Percentiles rank a stretch among this genome's conserved stretches.
Evolutionary conservation across 2,113 vertebrate genomes (phyloP).

Genomic region (Chlorodrepanis virens): DNA sequence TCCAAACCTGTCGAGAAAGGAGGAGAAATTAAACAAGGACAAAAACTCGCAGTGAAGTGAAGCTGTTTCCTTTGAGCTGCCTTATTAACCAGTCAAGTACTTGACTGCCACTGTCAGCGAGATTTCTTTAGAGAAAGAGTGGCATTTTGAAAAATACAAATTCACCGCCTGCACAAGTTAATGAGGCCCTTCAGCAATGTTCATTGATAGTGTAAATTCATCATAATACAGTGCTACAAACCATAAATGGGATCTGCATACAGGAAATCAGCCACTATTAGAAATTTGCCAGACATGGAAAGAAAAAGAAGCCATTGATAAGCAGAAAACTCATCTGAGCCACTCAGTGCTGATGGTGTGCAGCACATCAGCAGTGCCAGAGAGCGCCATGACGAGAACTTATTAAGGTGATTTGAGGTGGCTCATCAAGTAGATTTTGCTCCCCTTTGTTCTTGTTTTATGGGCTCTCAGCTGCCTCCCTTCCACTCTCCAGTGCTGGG

Average conservation of each 20-base stretch:
- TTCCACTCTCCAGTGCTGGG: not conserved
- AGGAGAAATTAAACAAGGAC: slow-evolving; percentile 62
- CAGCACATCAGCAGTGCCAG: slow-evolving; percentile 12
- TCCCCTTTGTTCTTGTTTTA: not conserved
- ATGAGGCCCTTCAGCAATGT: slow-evolving; percentile 68
- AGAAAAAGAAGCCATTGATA: slow-evolving; percentile 62
- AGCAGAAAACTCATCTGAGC: slow-evolving; percentile 60
- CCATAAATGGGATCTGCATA: slow-evolving; percentile 56
- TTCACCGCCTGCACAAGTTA: slow-evolving; percentile 65
- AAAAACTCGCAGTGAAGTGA: slow-evolving; percentile 54
- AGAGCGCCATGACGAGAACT: not conserved
- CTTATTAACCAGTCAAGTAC: slow-evolving; percentile 68
- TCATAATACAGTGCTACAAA: slow-evolving; percentile 53
- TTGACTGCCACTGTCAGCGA: slow-evolving; percentile 64
- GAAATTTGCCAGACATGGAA: slow-evolving; percentile 44
- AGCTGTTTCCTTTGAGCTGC: slow-evolving; percentile 65
- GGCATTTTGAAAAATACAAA: slow-evolving; percentile 66
- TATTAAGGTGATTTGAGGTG: slow-evolving; percentile 51
- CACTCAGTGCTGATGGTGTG: not conserved
- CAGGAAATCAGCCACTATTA: slow-evolving; percentile 64
- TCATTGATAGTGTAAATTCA: slow-evolving; percentile 69
- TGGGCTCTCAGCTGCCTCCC: slow-evolving; percentile 15
- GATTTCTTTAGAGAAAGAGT: slow-evolving; percentile 67
- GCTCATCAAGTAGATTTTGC: slow-evolving; percentile 19
- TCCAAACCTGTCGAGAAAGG: slow-evolving; percentile 52